Base-by-base conservation (phyloP, 2,888 invertebrate species). In the Diplolepis rosae region DNA sequence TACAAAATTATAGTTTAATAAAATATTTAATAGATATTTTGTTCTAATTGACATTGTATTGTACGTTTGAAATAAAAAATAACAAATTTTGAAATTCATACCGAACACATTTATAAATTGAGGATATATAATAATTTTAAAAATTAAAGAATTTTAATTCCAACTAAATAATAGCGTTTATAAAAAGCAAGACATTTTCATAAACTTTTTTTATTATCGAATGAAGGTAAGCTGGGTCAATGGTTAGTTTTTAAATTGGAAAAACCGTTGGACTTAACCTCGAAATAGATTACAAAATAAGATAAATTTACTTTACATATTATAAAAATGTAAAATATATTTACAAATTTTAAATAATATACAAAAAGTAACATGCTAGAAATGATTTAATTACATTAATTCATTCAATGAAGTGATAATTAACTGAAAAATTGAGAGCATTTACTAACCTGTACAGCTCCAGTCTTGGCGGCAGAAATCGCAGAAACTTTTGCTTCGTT, bases 391-490 rank as follows among this genome's bases (percentile, higher is more conserved):
- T 22, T 1, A 56, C 9, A n/a, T 51, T 51, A 1, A 27, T 5
- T 24, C 1, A 0, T 4, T 27, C 4, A 35, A n/a, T 13, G n/a
- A 42, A 61, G 3, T 35, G 24, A 24, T 1, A 22, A 42, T 4
- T n/a, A 7, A 4, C 24, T 18, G 15, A 24, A 3, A 27, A 67
- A 68, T 66, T 48, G 24, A 54, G 39, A 70, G 22, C 6, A 52
- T 68, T 15, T 52, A 56, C 68, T 87, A 86, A 87, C 88, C 87
- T 87, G 85, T 68, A 81, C 65, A 74, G 69, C 68, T 71, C 65
- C 77, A 35, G 77, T 83, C 83, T 84, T 83, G 77, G 79, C 80
- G 75, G 80, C 71, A 77, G 84, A 79, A 80, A 83, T 79, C 79
- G 80, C 71, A 77, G 84, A 79, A 80, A 83, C 79, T 79, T 84